Evolutionary conservation across 92 coral and sea anemone genomes (phyloP), one percentile per base, ranked within the genome.

Genomic region (Chrysogorgia sp.): DNA sequence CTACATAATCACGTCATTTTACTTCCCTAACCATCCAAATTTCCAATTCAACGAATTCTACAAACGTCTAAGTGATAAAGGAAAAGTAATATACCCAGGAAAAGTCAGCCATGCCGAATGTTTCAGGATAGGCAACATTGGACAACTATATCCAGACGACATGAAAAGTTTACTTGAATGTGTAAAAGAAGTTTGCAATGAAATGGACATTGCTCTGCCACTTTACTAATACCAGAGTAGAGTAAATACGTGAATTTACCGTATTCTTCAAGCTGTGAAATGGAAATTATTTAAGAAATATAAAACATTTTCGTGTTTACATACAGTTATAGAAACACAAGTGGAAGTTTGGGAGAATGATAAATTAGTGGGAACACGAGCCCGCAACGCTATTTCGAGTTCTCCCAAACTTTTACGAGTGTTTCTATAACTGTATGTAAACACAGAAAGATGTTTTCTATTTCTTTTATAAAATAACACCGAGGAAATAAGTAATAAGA

Each of bases 31-130:
- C 56, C 97, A 93, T 74, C 90, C 93, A 3, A 93, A 93, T 88
- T 93, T 83, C 82, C 74, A 82, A 60, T 93, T 93, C 74, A 82
- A 76, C 20, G 92, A 91, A 30, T 93, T 93, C 88, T 93, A 93
- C 86, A 83, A 63, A 35, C 91, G 88, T 50, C 79, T 93, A 32
- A 91, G 91, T 72, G 89, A 83, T 61, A 93, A 85, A 78, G 86
- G 84, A 64, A 96, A 93, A 65, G 97, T 93, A 14, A 93, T 93
- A 47, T 93, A 93, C 53, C 97, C 97, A 0, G 97, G 97, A 13
- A 93, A 93, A 86, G 97, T 93, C 5, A 86, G 91, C 76, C 83
- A 85, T 8, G 96, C 97, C 2, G 91, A 89, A 28, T 93, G 97
- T 72, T 93, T 93, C 79, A 83, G 97, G 48, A 88, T 93, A 33